Base-by-base conservation (phyloP, 2,888 invertebrate species). In the Acanthosepion lycidas region DNA sequence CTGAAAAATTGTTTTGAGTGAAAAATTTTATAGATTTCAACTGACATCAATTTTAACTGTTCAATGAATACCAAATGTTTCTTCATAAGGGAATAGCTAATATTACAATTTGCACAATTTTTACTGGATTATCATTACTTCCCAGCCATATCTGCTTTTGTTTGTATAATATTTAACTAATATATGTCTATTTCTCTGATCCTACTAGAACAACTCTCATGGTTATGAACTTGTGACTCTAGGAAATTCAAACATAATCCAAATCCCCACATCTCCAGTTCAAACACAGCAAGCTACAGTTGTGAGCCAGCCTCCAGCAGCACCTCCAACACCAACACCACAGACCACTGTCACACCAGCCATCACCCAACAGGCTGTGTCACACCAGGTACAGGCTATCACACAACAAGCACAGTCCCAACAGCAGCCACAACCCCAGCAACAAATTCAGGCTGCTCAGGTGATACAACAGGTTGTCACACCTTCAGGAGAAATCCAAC, bases 401-500 rank as follows among this genome's bases (percentile, higher is more conserved):
- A 26, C 93, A 4, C 94, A 94, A 64, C 94, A 94, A 33, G 59
- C 94, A 18, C 94, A 93, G 42, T 23, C 92, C 26, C 92, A 49
- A 28, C 33, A 33, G 9, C 92, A 92, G 42, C 94, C 53, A 23
- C 94, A 93, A 95, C 55, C 53, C 94, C 94, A 94, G 91, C 95
- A 95, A 28, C n/a, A 51, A 28, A 93, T 95, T 91, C 96, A 96
- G 94, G 96, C 96, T 91, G 94, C 94, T 64, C 97, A 97, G 94
- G 97, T 96, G 51, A 96, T 96, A 94, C 97, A 97, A 95, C 97
- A 97, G 94, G 96, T 97, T 91, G 96, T 97, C 91, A 96, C 96
- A 59, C 96, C 96, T 51, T 95, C 95, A 15, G 97, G 97, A 91
- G 96, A 97, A 95, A 96, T 97, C 15, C 96, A 97, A 94, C 96